Percentiles rank a stretch among this genome's conserved stretches.
phyloP scores from a whole-genome alignment of 2,113 vertebrate genomes.

The Anseranas semipalmata region DNA sequence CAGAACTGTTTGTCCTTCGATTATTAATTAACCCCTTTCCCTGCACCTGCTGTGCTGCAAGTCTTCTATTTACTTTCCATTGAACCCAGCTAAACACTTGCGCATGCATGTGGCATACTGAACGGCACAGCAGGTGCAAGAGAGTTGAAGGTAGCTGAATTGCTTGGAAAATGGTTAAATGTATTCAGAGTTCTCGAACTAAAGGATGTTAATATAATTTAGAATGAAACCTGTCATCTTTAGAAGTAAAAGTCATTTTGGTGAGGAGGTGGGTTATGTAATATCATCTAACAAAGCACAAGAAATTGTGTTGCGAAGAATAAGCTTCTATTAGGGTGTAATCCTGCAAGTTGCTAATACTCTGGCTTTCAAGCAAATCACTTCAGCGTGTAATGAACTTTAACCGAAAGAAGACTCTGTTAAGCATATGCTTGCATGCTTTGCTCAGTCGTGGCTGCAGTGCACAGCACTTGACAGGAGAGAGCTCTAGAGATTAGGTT shows the following conservation, averaged over 20 bases:
- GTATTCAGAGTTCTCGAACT: background rate
- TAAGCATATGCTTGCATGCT: background rate
- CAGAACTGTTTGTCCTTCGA: background rate
- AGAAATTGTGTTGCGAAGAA: constrained; percentile 28
- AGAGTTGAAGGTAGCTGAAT: constrained; percentile 3
- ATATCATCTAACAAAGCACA: constrained; percentile 45
- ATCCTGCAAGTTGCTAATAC: constrained; percentile 19
- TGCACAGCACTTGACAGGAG: background rate
- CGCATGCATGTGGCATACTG: accelerated
- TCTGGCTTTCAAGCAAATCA: background rate
- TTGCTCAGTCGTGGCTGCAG: background rate
- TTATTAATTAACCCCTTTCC: constrained; percentile 27
- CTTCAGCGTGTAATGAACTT: constrained; percentile 21
- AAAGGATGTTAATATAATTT: constrained; percentile 28
- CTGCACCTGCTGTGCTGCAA: background rate
- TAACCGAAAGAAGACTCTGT: background rate
- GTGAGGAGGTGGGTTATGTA: constrained; percentile 52
- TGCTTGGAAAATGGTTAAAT: constrained; percentile 22
- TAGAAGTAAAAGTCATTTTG: constrained; percentile 22
- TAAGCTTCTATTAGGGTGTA: constrained; percentile 9
- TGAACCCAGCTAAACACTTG: background rate
- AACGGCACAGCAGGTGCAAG: background rate
- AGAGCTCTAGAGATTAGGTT: background rate
- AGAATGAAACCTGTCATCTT: constrained; percentile 52
- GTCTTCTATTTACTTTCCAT: background rate